Percentiles rank a stretch among this genome's conserved stretches.
These are phyloP conservation scores for Psococerastis gibbosa DNA, from an alignment of 2,888 invertebrate genomes.

Conservation along the genomic window DNA sequence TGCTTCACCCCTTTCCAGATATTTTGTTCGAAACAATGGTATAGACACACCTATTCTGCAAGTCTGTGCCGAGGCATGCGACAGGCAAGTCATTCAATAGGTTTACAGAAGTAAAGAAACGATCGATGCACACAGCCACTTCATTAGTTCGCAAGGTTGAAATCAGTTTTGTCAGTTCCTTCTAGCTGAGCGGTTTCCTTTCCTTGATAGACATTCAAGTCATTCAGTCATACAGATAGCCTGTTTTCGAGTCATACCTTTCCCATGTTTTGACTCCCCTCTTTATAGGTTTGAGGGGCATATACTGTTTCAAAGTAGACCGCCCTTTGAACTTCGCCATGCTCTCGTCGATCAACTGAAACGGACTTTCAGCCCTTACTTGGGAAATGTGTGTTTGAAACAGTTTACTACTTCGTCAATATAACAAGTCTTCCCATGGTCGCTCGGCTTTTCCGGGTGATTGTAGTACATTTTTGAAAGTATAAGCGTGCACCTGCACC, in stretches of 20 bases:
- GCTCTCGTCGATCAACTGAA: conserved; percentile 16
- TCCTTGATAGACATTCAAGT: conserved; percentile 14
- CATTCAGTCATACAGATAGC: conserved; percentile 18
- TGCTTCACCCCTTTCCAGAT: conserved; percentile 15
- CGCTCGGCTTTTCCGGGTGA: conserved; percentile 14
- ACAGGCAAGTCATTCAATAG: background rate
- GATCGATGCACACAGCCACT: conserved; percentile 13
- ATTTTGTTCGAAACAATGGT: conserved; percentile 16
- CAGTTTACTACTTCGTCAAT: conserved; percentile 16
- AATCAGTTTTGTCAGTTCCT: too few relatives aligned
- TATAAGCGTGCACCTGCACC: conserved; percentile 15
- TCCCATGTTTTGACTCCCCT: conserved; percentile 17
- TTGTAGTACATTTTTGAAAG: conserved; percentile 17
- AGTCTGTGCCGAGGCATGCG: background rate
- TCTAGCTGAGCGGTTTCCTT: conserved; percentile 12
- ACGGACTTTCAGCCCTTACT: conserved; percentile 13
- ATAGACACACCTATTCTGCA: conserved; percentile 10
- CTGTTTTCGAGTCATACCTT: conserved; percentile 15
- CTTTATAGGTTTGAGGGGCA: conserved; percentile 16
- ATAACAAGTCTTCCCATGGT: conserved; percentile 16
- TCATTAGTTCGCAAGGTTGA: conserved; percentile 15
- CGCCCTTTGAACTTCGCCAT: conserved; percentile 16
- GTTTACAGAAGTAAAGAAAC: conserved; percentile 10
- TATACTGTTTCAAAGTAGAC: conserved; percentile 14
- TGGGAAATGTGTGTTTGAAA: conserved; percentile 16